phyloP scores from a whole-genome alignment of 2,888 invertebrate species.

The Imbricaverruca yamaguchii region DNA sequence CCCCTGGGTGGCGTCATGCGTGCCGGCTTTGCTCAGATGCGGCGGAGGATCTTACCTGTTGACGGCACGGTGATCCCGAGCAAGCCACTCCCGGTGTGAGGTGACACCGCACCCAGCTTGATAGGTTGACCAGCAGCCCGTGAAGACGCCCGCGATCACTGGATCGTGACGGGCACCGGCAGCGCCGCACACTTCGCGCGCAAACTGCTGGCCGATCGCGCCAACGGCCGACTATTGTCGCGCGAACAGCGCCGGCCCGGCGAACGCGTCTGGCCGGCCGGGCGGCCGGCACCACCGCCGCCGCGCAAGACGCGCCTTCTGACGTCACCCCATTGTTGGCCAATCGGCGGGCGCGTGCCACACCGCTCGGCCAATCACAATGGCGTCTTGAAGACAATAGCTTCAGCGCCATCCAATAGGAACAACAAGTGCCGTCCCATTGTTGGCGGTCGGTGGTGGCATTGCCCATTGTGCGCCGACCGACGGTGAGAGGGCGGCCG shows the following conservation, averaged over 20 bases:
- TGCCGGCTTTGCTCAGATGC: no score
- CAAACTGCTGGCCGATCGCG: no score
- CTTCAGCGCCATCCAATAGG: conserved; percentile 11
- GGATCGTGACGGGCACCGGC: no score
- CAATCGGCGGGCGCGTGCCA: neutral
- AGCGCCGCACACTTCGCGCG: no score
- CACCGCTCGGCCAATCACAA: conserved; percentile 12
- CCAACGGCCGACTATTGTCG: neutral
- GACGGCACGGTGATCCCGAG: no score
- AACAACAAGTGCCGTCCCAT: conserved; percentile 5
- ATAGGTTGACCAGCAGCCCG: no score
- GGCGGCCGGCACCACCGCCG: neutral
- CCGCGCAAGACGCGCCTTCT: conserved; percentile 15
- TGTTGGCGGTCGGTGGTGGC: neutral
- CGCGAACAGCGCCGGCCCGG: neutral
- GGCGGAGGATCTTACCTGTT: no score
- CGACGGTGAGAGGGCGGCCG: neutral
- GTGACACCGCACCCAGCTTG: no score
- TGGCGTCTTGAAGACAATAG: conserved; percentile 15
- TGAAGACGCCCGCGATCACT: no score
- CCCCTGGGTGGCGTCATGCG: no score
- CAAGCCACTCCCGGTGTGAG: no score
- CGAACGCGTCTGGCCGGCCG: neutral
- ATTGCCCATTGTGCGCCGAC: neutral
- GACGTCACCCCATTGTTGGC: conserved; percentile 20